Base-by-base conservation (phyloP, 2,797 vertebrate genomes). In the Siniperca obscura region DNA sequence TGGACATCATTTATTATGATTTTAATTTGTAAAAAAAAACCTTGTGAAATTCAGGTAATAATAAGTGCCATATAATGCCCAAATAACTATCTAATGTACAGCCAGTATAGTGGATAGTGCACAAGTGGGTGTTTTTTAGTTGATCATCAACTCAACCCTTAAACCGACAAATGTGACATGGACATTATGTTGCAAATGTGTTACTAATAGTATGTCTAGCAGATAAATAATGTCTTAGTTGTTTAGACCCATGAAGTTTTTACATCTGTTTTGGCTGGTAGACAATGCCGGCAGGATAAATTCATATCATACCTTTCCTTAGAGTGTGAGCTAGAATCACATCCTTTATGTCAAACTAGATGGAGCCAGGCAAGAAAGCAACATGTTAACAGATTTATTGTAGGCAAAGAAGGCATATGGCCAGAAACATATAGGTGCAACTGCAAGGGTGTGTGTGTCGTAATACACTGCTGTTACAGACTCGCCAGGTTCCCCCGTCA, bases 221-320 rank as follows among this genome's bases (percentile, higher is more conserved):
- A 53, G n/a, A 64, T 40, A 4, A 38, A 42, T 17, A 42, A 40
- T 40, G 17, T 42, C 7, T 25, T 62, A 44, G 36, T 40, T 57
- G 21, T 65, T 36, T 27, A 30, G 40, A 65, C 42, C 34, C 25
- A 17, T 36, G 44, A 42, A 42, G 44, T 21, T 52, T n/a, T 72
- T 38, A n/a, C 55, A 68, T 48, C n/a, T 56, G 55, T 48, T 30
- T 50, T 71, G 40, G 40, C 65, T 71, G 46, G 40, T 59, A 78
- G 57, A 56, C 25, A 14, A 7, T 27, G 30, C 48, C 16, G n/a
- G 30, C 48, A 42, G 13, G n/a, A 76, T 34, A 14, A 13, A 64
- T 60, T 73, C 6, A 52, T 36, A 53, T 69, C 25, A 69, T 36
- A 53, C 27, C 22, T 67, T 19, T 67, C 7, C 68, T 40, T 11